Evolutionary conservation across 2,113 vertebrate species (phyloP).

Genomic region (Sander vitreus): DNA sequence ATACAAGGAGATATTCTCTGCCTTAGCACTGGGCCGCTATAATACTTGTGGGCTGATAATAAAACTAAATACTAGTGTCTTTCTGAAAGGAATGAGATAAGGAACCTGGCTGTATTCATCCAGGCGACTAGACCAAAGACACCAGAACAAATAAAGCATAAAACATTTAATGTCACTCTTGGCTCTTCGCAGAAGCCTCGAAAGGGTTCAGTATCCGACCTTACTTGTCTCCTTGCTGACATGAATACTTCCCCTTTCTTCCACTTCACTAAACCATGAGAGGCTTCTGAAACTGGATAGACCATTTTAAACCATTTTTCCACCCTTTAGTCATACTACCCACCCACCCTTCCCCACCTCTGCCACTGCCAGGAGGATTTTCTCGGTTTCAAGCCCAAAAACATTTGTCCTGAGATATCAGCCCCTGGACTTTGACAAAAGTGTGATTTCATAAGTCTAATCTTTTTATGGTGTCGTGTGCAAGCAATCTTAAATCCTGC

Average conservation of each 20-base stretch:
- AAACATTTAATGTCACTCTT: conserved; percentile 14
- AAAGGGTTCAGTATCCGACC: conserved; percentile 5
- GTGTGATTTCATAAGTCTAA: conserved; percentile 57
- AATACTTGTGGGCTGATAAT: not conserved
- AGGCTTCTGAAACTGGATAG: conserved; percentile 79
- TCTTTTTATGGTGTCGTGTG: conserved; percentile 29
- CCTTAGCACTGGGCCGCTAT: conserved; percentile 4
- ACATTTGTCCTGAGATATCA: conserved; percentile 64
- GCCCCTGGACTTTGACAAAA: conserved; percentile 38
- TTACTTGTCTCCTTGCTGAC: conserved; percentile 76
- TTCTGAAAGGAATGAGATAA: conserved; percentile 11
- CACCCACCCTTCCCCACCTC: conserved; percentile 45
- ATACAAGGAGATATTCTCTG: conserved; percentile 15
- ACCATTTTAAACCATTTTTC: conserved; percentile 63
- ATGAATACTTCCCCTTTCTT: conserved; percentile 80
- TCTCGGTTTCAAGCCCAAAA: conserved; percentile 48
- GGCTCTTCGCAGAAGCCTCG: conserved; percentile 22
- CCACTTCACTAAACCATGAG: conserved; percentile 70
- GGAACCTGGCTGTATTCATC: not conserved
- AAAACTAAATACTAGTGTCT: conserved; percentile 6
- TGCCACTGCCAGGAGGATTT: conserved; percentile 55
- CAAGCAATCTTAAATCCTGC: conserved; percentile 20
- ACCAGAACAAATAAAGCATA: conserved; percentile 15
- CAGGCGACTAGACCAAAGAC: conserved; percentile 9
- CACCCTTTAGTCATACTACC: conserved; percentile 69